These are phyloP conservation scores for Delichon dasypus DNA, from an alignment of 2,797 vertebrate genomes.

Conservation along the genomic window DNA sequence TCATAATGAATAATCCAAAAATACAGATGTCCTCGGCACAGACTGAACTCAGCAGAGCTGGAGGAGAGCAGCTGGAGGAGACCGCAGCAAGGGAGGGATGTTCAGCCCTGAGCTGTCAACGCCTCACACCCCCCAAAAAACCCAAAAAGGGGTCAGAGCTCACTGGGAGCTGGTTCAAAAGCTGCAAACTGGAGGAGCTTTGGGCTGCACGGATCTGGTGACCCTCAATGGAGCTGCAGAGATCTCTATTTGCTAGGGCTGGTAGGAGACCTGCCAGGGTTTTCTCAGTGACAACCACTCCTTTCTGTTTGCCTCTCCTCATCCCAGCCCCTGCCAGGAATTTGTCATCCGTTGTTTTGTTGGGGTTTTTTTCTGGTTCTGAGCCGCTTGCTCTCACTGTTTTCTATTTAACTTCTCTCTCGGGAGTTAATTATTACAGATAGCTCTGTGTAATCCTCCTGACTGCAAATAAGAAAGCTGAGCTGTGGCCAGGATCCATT, in stretches of 20 bases:
- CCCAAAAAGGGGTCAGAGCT: not conserved
- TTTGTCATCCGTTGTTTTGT: not conserved
- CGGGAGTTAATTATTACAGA: constrained; percentile 14
- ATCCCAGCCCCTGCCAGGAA: not conserved
- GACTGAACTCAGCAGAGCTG: not conserved
- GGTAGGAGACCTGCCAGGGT: not conserved
- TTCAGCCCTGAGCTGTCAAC: not conserved
- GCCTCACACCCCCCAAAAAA: not conserved
- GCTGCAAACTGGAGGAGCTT: not conserved
- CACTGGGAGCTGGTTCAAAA: not conserved
- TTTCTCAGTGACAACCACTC: not conserved
- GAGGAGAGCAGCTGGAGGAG: not conserved
- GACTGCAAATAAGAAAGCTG: not conserved
- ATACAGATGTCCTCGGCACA: not conserved
- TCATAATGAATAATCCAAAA: constrained; percentile 38
- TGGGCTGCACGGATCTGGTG: not conserved
- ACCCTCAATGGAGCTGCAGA: not conserved
- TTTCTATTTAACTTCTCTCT: constrained; percentile 2
- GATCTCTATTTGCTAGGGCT: not conserved
- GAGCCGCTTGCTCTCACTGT: not conserved
- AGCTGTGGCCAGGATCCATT: not conserved
- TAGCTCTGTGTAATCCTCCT: not conserved
- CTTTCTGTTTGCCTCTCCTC: not conserved
- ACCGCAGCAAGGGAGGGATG: not conserved
- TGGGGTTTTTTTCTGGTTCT: not conserved